A percentile compares a stretch with the other conserved stretches of the same genome.
Evolutionary conservation across 2,797 vertebrate genomes (phyloP).

Genomic region (Phylloscopus collybita): DNA sequence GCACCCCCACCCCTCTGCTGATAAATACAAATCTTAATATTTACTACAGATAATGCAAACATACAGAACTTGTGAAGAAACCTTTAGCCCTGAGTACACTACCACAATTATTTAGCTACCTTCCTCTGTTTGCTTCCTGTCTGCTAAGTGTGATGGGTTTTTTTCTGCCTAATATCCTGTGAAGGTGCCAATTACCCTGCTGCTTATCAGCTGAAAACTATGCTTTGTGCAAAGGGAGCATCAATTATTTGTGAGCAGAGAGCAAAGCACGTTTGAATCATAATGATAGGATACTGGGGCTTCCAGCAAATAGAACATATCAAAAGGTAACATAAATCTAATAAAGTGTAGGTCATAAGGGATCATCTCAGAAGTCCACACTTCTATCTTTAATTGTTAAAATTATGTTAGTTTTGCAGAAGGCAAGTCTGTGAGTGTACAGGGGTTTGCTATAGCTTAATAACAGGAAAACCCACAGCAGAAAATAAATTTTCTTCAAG

Average conservation of each 20-base stretch:
- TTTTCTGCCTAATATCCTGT: conserved; percentile 68
- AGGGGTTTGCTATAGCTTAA: conserved; percentile 41
- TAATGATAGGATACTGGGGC: conserved; percentile 71
- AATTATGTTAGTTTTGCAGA: conserved; percentile 58
- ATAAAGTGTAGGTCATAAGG: conserved; percentile 72
- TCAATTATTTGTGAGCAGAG: conserved; percentile 81
- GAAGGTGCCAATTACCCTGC: conserved; percentile 77
- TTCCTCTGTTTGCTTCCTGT: conserved; percentile 65
- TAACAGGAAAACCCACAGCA: neutral
- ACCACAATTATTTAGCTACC: conserved; percentile 61
- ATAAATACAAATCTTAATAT: conserved; percentile 36
- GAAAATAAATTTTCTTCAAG: conserved; percentile 43
- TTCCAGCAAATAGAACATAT: conserved; percentile 74
- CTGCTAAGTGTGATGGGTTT: conserved; percentile 53
- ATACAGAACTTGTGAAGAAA: conserved; percentile 23
- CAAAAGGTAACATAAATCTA: conserved; percentile 75
- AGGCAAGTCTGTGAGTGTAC: neutral
- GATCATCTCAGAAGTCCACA: conserved; percentile 68
- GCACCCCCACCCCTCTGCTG: neutral
- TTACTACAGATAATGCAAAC: conserved; percentile 46
- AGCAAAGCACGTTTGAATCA: conserved; percentile 73
- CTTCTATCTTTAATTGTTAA: conserved; percentile 71
- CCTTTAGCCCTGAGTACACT: conserved; percentile 21
- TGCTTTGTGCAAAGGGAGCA: conserved; percentile 75
- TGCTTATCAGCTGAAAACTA: conserved; percentile 79